phyloP scores from a whole-genome alignment of 1,140 invertebrate species.

The Sesamia nonagrioides region DNA sequence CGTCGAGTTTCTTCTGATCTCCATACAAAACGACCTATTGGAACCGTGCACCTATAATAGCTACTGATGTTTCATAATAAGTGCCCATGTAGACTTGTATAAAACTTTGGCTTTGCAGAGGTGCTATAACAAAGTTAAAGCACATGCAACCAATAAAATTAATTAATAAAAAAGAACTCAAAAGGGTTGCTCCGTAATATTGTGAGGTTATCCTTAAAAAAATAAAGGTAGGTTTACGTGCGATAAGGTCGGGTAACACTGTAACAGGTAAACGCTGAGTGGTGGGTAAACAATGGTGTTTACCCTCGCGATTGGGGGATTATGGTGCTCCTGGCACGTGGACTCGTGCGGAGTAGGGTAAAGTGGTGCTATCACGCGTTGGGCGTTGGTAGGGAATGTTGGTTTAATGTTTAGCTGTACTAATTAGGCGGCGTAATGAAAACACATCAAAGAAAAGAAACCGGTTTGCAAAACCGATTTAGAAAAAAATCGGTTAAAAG shows the following conservation, averaged over 20 bases:
- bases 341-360: not conserved
- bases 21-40: too few relatives aligned
- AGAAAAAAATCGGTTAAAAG: too few relatives aligned
- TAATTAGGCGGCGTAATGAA: not conserved
- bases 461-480: not conserved
- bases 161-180: not conserved
- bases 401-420: not conserved
- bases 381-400: not conserved
- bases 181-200: slow-evolving; percentile 5
- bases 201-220: slow-evolving; percentile 52
- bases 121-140: too few relatives aligned
- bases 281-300: slow-evolving; percentile 59
- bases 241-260: slow-evolving; percentile 42
- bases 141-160: not conserved
- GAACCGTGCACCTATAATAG: too few relatives aligned
- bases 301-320: slow-evolving; percentile 61
- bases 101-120: too few relatives aligned
- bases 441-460: not conserved
- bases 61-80: too few relatives aligned
- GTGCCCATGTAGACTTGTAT: too few relatives aligned
- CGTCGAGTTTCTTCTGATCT: too few relatives aligned
- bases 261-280: slow-evolving; percentile 52
- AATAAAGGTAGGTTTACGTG: slow-evolving; percentile 45
- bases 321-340: slow-evolving; percentile 45
- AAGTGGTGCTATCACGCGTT: slow-evolving; percentile 1